phyloP scores from a whole-genome alignment of 2,113 vertebrate genomes.

The Xenopus borealis region DNA sequence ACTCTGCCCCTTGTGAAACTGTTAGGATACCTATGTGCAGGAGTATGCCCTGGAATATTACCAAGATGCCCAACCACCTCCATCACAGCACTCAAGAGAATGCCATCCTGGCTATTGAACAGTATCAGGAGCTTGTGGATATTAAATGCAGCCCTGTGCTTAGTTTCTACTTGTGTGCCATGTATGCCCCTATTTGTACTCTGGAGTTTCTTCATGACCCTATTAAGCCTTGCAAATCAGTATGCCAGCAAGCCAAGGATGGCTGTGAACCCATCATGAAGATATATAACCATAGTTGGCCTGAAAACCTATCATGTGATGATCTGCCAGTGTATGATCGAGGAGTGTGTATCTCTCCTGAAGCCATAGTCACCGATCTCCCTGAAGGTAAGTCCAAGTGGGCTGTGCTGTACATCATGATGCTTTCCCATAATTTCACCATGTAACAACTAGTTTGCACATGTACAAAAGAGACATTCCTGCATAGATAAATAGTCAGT shows the following conservation, averaged over 20 bases:
- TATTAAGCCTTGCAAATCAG: slow-evolving; percentile 71
- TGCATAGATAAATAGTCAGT: too few species aligned
- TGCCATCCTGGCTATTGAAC: slow-evolving; percentile 74
- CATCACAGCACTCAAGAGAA: slow-evolving; percentile 81
- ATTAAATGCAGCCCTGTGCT: slow-evolving; percentile 70
- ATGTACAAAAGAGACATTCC: too few species aligned
- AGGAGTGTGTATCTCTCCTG: slow-evolving; percentile 75
- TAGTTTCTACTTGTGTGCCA: slow-evolving; percentile 74
- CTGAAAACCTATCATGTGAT: slow-evolving; percentile 70
- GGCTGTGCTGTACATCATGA: not conserved
- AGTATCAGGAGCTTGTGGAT: slow-evolving; percentile 72
- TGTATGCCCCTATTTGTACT: slow-evolving; percentile 77
- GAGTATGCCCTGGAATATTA: slow-evolving; percentile 78
- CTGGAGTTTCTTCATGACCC: slow-evolving; percentile 76
- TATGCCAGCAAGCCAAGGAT: slow-evolving; percentile 72
- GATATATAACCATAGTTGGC: slow-evolving; percentile 77
- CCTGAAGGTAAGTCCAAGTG: slow-evolving; percentile 61
- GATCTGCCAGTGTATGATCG: slow-evolving; percentile 75
- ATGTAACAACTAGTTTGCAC: too few species aligned
- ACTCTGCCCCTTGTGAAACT: slow-evolving; percentile 70
- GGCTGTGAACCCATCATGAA: slow-evolving; percentile 75
- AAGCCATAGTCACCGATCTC: slow-evolving; percentile 75
- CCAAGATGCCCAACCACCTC: slow-evolving; percentile 79
- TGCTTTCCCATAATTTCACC: not conserved
- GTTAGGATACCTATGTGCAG: slow-evolving; percentile 77